Percentiles rank a stretch among this genome's conserved stretches.
These are phyloP conservation scores for Perithous albicinctus DNA, from an alignment of 2,888 invertebrate genomes.

Conservation along the genomic window DNA sequence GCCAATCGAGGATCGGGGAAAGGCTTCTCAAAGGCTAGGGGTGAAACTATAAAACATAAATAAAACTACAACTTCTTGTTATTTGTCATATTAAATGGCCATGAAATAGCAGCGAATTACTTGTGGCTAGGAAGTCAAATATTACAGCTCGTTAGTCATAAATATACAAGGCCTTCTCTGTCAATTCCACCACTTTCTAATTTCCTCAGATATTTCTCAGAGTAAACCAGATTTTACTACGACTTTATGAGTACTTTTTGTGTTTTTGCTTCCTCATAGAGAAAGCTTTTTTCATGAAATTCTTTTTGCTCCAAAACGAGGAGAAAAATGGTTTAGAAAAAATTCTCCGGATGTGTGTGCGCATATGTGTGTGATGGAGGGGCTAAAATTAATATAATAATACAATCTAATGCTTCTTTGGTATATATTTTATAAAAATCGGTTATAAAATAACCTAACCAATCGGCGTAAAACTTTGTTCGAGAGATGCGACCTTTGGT, in stretches of 20 bases:
- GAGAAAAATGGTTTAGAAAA: too few species aligned
- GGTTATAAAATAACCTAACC: too few species aligned
- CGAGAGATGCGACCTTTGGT: too few species aligned
- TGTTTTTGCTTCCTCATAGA: neutral
- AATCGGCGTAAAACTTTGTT: too few species aligned
- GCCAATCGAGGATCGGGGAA: constrained; percentile 76
- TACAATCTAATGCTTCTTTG: too few species aligned
- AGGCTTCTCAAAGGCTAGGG: constrained; percentile 79
- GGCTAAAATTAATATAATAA: too few species aligned
- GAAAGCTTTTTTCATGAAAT: too few species aligned
- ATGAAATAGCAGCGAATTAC: neutral
- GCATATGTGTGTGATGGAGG: too few species aligned
- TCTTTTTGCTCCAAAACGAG: too few species aligned
- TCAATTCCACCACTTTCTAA: neutral
- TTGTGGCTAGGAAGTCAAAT: neutral
- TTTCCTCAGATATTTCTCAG: neutral
- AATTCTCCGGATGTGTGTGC: too few species aligned
- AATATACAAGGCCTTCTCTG: neutral
- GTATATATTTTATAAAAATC: too few species aligned
- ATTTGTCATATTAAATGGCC: neutral
- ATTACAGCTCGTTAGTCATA: neutral
- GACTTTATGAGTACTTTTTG: neutral
- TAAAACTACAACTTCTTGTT: neutral
- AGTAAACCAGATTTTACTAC: neutral
- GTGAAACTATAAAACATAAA: constrained; percentile 71